phyloP scores from a whole-genome alignment of 2,797 vertebrate genomes.

The Syndactyla subalaris region DNA sequence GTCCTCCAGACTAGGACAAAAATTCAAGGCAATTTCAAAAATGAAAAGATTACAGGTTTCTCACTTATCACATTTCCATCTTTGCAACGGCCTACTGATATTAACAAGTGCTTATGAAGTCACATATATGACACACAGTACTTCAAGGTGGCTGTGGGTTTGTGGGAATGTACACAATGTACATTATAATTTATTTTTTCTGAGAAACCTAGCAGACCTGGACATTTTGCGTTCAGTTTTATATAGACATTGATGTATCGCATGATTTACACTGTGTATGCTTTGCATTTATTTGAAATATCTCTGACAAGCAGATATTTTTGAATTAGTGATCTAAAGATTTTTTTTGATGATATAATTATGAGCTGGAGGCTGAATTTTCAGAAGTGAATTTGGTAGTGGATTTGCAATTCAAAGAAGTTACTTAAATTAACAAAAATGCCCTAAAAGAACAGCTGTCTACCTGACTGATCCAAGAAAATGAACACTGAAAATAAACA shows the following conservation, averaged over 20 bases:
- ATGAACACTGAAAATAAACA: slow-evolving; percentile 71
- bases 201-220: not conserved
- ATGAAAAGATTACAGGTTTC: not conserved
- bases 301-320: slow-evolving; percentile 43
- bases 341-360: slow-evolving; percentile 66
- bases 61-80: not conserved
- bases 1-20: not conserved
- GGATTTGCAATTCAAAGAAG: slow-evolving; percentile 71
- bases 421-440: slow-evolving; percentile 70
- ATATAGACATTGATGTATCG: slow-evolving; percentile 21
- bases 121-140: not conserved
- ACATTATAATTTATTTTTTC: not conserved
- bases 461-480: slow-evolving; percentile 69
- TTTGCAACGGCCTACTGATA: not conserved
- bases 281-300: slow-evolving; percentile 66
- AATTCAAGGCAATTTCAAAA: not conserved
- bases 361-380: slow-evolving; percentile 64
- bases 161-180: not conserved
- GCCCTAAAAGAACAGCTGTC: slow-evolving; percentile 65
- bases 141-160: not conserved
- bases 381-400: slow-evolving; percentile 48
- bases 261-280: slow-evolving; percentile 20
- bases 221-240: slow-evolving; percentile 31
- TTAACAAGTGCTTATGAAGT: not conserved
- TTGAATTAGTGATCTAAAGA: slow-evolving; percentile 64